A percentile compares a stretch with the other conserved stretches of the same genome.
Evolutionary conservation across 1,140 invertebrate genomes (phyloP).

Genomic region (Diplogasteroides magnus): DNA sequence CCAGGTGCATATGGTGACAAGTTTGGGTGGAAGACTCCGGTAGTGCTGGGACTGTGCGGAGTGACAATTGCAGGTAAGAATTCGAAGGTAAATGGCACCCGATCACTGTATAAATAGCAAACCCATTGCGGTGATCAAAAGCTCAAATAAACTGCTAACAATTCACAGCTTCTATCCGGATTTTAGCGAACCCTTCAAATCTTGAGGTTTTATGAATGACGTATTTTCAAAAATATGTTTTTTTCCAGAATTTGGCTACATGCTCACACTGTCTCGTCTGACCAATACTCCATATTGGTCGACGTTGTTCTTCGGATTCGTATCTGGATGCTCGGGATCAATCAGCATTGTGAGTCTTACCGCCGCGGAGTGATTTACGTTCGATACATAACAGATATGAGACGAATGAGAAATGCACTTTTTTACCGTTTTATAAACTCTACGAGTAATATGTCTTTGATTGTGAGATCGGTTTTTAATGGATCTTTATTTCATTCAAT

Average conservation of each 20-base stretch:
- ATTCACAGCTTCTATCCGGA: too few species aligned
- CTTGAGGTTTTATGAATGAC: background rate
- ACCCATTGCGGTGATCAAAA: too few species aligned
- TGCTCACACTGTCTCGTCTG: slow-evolving; percentile 29
- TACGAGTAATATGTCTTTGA: slow-evolving; percentile 8
- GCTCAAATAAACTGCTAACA: too few species aligned
- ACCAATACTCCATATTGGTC: slow-evolving; percentile 36
- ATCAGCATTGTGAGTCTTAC: slow-evolving; percentile 33
- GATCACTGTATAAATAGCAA: too few species aligned
- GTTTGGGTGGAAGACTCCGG: slow-evolving; percentile 35
- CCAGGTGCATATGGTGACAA: slow-evolving; percentile 37
- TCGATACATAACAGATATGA: background rate
- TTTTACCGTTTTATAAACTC: background rate
- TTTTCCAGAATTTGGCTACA: slow-evolving; percentile 32
- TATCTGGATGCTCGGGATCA: slow-evolving; percentile 33
- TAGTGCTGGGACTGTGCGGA: slow-evolving; percentile 34
- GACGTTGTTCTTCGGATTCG: slow-evolving; percentile 33
- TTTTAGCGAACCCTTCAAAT: too few species aligned
- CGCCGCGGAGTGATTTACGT: too few species aligned
- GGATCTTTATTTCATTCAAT: too few species aligned
- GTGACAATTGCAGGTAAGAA: slow-evolving; percentile 20
- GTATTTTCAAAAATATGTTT: background rate
- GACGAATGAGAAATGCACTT: background rate
- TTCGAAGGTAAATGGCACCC: too few species aligned
- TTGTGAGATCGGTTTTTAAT: too few species aligned